Evolutionary conservation across 1,140 invertebrate genomes (phyloP), one percentile per base, ranked within the genome.

Genomic region (Papilio glaucus): DNA sequence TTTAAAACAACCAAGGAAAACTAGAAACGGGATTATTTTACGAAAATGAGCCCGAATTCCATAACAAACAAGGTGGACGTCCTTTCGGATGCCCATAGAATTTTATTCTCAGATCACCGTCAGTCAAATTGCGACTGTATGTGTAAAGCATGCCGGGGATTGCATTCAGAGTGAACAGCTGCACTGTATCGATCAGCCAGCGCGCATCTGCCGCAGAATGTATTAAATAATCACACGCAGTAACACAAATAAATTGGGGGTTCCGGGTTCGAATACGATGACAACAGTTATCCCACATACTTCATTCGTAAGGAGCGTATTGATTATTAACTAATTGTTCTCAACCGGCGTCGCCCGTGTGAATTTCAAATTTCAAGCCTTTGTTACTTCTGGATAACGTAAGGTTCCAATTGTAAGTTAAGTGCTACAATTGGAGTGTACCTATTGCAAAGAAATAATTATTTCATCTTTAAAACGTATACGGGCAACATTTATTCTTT

Each of bases 191-290:
- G 62, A 65, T 65, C 62, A 33, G 2, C 33, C 62, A 2, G 7
- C 62, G 37, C 33, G 39, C 62, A 65, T 65, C 62, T 65, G 62
- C 33, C 62, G 33, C 9, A 41, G 33, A 62, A 37, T 62, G 29
- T 24, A 62, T 37, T 37, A 62, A 37, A 62, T 62, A 15, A 53
- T 18, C 24, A 21, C 1, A 8, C 45, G 45, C 7, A 18, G 45
- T 39, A 63, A 37, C 13, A 39, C 37, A 39, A 62, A 53, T 53
- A 37, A 62, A 39, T 65, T 65, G 18, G 24, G 62, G 62, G 62
- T 65, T 65, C 62, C 62, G 37, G 29, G 33, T 39, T 21, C 62
- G 18, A 65, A 9, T 21, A 8, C 15, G 13, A 53, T 62, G 18
- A 38, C 29, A 65, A 65, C 37, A 65, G 33, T 65, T 24, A 39